Evolutionary conservation across 2,888 invertebrate species (phyloP).

Genomic region (Pristionchus exspectatus): DNA sequence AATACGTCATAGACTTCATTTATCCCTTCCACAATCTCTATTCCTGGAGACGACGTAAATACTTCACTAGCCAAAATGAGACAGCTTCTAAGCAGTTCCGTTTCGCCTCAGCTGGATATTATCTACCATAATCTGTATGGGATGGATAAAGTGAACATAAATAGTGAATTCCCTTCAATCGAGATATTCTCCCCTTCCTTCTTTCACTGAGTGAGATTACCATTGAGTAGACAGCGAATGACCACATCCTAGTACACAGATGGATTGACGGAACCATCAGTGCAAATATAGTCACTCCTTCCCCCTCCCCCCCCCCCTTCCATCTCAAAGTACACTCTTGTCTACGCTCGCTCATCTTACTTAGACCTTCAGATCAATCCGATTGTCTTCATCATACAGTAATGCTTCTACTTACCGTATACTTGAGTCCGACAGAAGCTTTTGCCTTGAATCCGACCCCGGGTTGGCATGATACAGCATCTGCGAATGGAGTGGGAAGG

Average conservation of each 20-base stretch:
- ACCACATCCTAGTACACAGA: constrained; percentile 5
- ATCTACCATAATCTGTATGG: no score
- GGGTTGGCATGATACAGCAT: constrained; percentile 17
- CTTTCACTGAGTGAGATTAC: background rate
- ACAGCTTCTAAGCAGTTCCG: background rate
- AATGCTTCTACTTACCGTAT: constrained; percentile 34
- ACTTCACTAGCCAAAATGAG: background rate
- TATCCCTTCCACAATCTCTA: background rate
- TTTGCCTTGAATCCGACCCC: background rate
- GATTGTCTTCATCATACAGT: background rate
- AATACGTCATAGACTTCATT: background rate
- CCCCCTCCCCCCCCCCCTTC: background rate
- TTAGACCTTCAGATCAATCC: background rate
- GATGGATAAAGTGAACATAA: no score
- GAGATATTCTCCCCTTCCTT: background rate
- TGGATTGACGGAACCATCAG: background rate
- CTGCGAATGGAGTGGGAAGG: constrained; percentile 30
- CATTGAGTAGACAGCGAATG: background rate
- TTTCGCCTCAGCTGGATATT: background rate
- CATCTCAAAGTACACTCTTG: constrained; percentile 15
- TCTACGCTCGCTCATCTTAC: background rate
- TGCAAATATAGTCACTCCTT: background rate
- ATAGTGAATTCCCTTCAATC: no score
- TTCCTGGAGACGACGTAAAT: background rate
- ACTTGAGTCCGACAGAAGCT: constrained; percentile 41